Evolutionary conservation across 2,113 vertebrate genomes (phyloP).

Genomic region (Gorilla gorilla): DNA sequence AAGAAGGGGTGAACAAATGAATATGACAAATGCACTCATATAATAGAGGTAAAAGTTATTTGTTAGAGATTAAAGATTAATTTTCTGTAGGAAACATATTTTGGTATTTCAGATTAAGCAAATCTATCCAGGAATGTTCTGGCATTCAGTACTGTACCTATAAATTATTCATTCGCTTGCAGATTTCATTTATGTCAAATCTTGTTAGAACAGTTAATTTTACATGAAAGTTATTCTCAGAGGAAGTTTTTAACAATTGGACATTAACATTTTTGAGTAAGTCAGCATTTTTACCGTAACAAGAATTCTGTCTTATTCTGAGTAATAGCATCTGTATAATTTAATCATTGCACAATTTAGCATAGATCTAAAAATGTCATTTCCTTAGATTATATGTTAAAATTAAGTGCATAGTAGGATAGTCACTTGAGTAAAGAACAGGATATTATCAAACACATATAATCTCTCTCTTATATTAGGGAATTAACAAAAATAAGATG

Average conservation of each 20-base stretch:
- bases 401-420: constrained; percentile 10
- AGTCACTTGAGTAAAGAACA: neutral
- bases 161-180: constrained; percentile 79
- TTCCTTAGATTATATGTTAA: constrained; percentile 30
- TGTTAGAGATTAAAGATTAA: constrained; percentile 55
- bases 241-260: constrained; percentile 73
- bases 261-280: constrained; percentile 74
- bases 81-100: constrained; percentile 61
- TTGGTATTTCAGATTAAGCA: constrained; percentile 65
- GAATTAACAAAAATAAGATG: neutral
- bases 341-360: constrained; percentile 37
- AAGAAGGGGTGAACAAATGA: neutral
- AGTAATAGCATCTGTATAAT: constrained; percentile 54
- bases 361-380: constrained; percentile 38
- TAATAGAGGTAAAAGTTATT: constrained; percentile 26
- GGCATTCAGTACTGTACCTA: constrained; percentile 50
- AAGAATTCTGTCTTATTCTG: constrained; percentile 58
- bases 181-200: constrained; percentile 76
- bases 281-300: constrained; percentile 70
- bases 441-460: neutral
- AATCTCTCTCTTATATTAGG: neutral
- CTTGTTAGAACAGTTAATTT: constrained; percentile 83
- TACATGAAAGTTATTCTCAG: constrained; percentile 76
- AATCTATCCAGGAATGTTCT: constrained; percentile 67
- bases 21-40: neutral